Base-by-base conservation (phyloP, 2,113 vertebrate species). In the Seriola dumerili region DNA sequence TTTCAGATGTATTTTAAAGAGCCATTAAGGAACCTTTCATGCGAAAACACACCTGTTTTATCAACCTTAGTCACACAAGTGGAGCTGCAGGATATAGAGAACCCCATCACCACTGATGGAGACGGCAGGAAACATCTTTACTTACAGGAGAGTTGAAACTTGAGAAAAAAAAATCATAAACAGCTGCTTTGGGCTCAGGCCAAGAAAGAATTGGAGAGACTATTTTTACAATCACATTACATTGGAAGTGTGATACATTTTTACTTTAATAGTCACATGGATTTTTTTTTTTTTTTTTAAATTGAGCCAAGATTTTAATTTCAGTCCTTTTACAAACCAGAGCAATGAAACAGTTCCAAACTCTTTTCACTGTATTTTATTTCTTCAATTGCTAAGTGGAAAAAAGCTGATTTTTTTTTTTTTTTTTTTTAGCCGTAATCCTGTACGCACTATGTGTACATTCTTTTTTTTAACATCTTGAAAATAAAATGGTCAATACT, bases 21-120 rank as follows among this genome's bases (percentile, higher is more conserved):
- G 29, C 61, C 34, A 59, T 66, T 38, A 65, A 66, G 65, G 1
- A 8, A 42, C 59, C 25, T 71, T 85, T 79, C 70, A 79, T 81
- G 77, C 68, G 78, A 76, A 88, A 64, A 29, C 61, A 72, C 84
- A 88, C 77, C 81, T 78, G 73, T 81, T 78, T 69, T 72, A 72
- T 87, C 80, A 80, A 34, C 23, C 42, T 68, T 72, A 69, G 90
- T 79, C 55, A 76, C 48, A 34, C 19, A 65, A 83, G 54, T 62
- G 66, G 64, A 63, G 69, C 73, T 29, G 78, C 52, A 62, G 78
- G 73, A 68, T 48, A 36, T 2, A 38, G 46, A 73, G 67, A 70
- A 12, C 50, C 63, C 63, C 59, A 83, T 81, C 84, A 25, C 5
- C 8, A n/a, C 84, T 88, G 81, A 88, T 40, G 77, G 55, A 79